Conservation (phyloP, 2,113 vertebrate genomes). For the Amblyornis subalaris region DNA sequence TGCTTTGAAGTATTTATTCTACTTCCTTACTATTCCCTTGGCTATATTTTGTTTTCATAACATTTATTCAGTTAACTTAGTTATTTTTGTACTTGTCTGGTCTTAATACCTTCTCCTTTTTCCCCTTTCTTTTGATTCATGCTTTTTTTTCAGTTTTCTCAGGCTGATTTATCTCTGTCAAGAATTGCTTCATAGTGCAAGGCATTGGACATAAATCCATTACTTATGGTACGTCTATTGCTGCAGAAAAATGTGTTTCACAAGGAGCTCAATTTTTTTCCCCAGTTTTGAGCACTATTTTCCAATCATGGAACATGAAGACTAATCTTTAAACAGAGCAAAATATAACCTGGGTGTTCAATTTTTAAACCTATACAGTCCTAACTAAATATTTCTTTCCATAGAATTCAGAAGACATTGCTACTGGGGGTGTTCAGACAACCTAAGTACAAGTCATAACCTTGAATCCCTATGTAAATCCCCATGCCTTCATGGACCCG, state of each 20-base stretch:
- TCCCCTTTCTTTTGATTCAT: not conserved
- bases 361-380: not conserved
- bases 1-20: conserved; percentile 69
- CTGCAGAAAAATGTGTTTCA: conserved; percentile 7
- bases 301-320: not conserved
- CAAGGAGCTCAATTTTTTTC: not conserved
- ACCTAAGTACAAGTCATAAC: not conserved
- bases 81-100: conserved; percentile 52
- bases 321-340: not conserved
- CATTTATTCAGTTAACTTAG: conserved; percentile 62
- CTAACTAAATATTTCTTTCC: not conserved
- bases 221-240: not conserved
- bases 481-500: not conserved
- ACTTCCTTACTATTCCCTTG: conserved; percentile 67
- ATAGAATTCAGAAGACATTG: not conserved
- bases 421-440: not conserved
- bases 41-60: conserved; percentile 70
- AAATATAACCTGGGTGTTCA: not conserved
- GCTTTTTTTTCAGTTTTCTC: conserved; percentile 1
- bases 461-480: not conserved
- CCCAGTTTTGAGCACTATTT: not conserved
- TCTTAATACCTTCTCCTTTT: conserved; percentile 22
- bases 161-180: conserved; percentile 57
- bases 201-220: not conserved
- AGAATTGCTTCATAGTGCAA: conserved; percentile 17